A percentile compares a stretch with the other conserved stretches of the same genome.
Conservation (phyloP, 2,797 vertebrate genomes). For the Danio aesculapii region DNA sequence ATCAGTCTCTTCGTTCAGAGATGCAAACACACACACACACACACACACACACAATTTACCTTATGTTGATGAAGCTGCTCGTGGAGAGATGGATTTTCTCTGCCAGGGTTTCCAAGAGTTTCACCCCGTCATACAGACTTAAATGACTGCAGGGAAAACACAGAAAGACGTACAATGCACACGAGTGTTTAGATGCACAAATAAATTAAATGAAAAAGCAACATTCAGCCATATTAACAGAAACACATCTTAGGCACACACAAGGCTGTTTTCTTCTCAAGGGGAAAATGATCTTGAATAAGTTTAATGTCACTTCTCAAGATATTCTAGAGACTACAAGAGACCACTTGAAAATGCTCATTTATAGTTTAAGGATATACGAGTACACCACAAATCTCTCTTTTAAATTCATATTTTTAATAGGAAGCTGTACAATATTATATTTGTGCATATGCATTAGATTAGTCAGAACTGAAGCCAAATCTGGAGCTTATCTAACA, state of each 20-base stretch:
- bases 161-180: background rate
- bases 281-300: background rate
- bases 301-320: too few relatives aligned
- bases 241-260: background rate
- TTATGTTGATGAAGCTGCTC: constrained; percentile 96
- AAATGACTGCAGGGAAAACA: constrained; percentile 78
- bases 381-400: too few relatives aligned
- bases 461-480: too few relatives aligned
- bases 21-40: constrained; percentile 38
- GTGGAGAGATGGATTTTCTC: constrained; percentile 89
- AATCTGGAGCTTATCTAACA: too few relatives aligned
- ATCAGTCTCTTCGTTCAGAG: constrained; percentile 10
- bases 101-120: constrained; percentile 89
- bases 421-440: too few relatives aligned
- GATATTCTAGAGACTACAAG: too few relatives aligned
- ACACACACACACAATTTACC: constrained; percentile 72
- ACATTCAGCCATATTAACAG: background rate
- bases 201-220: background rate
- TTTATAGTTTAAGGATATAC: too few relatives aligned
- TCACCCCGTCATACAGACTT: constrained; percentile 87
- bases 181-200: background rate
- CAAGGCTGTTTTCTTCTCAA: background rate
- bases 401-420: too few relatives aligned
- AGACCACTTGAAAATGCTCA: too few relatives aligned
- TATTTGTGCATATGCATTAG: too few relatives aligned